Base-by-base conservation (phyloP, 2,888 invertebrate species). In the Nipponacmea schrenckii region DNA sequence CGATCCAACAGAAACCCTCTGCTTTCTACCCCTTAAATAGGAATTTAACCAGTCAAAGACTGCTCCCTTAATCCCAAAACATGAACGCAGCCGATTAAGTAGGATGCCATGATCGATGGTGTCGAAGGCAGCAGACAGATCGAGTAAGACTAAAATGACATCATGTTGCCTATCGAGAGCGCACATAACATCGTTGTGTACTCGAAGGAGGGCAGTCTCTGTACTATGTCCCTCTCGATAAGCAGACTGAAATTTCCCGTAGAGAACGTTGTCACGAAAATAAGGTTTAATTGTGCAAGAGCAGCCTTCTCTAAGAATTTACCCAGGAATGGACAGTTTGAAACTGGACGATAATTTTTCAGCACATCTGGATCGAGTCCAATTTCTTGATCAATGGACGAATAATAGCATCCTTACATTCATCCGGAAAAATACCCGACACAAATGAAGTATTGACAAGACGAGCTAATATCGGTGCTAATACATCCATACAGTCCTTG, bases 101-200 rank as follows among this genome's bases (percentile, higher is more conserved):
- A 46, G 46, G 46, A 20, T 65, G 24, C 24, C 45, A 46, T 46
- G 45, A 65, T 46, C 46, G 44, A 65, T 65, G 44, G 46, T 27
- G 15, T 12, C 20, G n/a, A n/a, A n/a, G n/a, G n/a, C n/a, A n/a
- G n/a, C n/a, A n/a, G n/a, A n/a, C n/a, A n/a, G n/a, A n/a, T 7
- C 27, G 20, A 44, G 24, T 24, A 46, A 44, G 15, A 45, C 17
- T 39, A 27, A 24, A 44, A 65, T 26, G 26, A n/a, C n/a, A n/a
- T n/a, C n/a, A n/a, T n/a, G n/a, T n/a, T n/a, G n/a, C n/a, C n/a
- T n/a, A n/a, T n/a, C n/a, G n/a, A n/a, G n/a, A n/a, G n/a, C n/a
- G n/a, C n/a, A n/a, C n/a, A n/a, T n/a, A n/a, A n/a, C n/a, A n/a
- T n/a, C n/a, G n/a, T n/a, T n/a, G n/a, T n/a, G n/a, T n/a, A n/a